Percentiles rank a stretch among this genome's conserved stretches.
Evolutionary conservation across 2,888 invertebrate genomes (phyloP).

Genomic region (Agrypnus murinus): DNA sequence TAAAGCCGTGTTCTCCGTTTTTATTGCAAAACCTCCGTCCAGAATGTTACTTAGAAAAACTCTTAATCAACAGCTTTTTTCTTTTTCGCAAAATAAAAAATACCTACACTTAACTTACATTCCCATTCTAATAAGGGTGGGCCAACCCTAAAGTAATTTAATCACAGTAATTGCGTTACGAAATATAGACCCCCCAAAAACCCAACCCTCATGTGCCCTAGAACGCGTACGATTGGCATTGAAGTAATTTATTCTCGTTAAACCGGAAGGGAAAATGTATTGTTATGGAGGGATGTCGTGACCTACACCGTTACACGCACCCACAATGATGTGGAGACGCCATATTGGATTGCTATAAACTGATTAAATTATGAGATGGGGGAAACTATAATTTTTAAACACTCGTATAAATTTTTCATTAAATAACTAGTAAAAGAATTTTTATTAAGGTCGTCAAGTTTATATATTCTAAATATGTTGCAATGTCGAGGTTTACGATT

Average conservation of each 20-base stretch:
- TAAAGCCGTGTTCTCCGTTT: conserved; percentile 56
- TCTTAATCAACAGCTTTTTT: conserved; percentile 57
- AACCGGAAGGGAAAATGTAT: conserved; percentile 56
- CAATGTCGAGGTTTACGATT: too few relatives aligned
- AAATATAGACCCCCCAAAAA: conserved; percentile 15
- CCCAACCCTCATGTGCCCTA: conserved; percentile 45
- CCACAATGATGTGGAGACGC: conserved; percentile 35
- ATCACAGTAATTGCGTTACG: conserved; percentile 43
- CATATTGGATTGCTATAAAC: conserved; percentile 41
- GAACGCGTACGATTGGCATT: conserved; percentile 47
- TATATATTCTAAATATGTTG: too few relatives aligned
- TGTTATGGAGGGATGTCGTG: conserved; percentile 57
- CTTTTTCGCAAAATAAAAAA: too few relatives aligned
- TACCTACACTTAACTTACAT: too few relatives aligned
- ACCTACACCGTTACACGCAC: conserved; percentile 49
- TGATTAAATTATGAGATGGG: conserved; percentile 39
- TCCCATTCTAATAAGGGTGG: conserved; percentile 12
- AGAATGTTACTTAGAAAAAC: conserved; percentile 65
- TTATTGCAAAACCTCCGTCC: conserved; percentile 62
- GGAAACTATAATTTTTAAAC: conserved; percentile 22
- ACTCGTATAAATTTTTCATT: too few relatives aligned
- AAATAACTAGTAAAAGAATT: too few relatives aligned
- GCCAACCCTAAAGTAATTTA: conserved; percentile 33
- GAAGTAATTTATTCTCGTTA: conserved; percentile 44
- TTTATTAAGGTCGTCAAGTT: too few relatives aligned